Evolutionary conservation across 2,113 vertebrate genomes (phyloP).

Genomic region (Urocitellus parryii): DNA sequence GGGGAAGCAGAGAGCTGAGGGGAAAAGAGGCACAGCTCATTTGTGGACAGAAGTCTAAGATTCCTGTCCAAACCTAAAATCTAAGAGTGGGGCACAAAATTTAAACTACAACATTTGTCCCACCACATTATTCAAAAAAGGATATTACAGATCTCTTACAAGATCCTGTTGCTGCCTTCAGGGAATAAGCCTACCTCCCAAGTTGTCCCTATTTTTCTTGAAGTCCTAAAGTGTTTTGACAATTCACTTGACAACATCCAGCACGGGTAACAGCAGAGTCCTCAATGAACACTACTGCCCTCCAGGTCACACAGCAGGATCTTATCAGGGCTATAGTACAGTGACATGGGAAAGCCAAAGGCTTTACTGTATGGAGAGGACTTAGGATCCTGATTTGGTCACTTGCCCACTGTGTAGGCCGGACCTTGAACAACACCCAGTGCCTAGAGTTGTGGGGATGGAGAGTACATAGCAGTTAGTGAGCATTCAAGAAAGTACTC

Average conservation of each 20-base stretch:
- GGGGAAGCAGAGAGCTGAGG: conserved; percentile 14
- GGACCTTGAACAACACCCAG: not conserved
- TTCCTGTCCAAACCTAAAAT: conserved; percentile 46
- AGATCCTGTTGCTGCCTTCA: not conserved
- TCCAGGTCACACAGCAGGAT: not conserved
- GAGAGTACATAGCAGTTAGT: not conserved
- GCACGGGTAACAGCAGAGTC: not conserved
- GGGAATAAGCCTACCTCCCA: not conserved
- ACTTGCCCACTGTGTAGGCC: too few relatives aligned
- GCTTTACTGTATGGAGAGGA: not conserved
- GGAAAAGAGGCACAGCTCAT: conserved; percentile 31
- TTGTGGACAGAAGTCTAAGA: not conserved
- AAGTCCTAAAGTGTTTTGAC: not conserved
- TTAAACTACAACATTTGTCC: not conserved
- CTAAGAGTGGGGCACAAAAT: not conserved
- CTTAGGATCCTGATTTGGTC: not conserved
- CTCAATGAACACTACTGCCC: not conserved
- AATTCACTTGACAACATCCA: not conserved
- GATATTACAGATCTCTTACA: not conserved
- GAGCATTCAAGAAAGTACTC: not conserved
- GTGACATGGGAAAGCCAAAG: not conserved
- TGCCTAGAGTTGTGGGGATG: rapidly evolving
- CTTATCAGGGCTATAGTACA: not conserved
- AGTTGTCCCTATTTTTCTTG: not conserved
- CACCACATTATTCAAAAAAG: not conserved